Conservation (phyloP, 2,113 vertebrate genomes). For the Acrocephalus kingi region DNA sequence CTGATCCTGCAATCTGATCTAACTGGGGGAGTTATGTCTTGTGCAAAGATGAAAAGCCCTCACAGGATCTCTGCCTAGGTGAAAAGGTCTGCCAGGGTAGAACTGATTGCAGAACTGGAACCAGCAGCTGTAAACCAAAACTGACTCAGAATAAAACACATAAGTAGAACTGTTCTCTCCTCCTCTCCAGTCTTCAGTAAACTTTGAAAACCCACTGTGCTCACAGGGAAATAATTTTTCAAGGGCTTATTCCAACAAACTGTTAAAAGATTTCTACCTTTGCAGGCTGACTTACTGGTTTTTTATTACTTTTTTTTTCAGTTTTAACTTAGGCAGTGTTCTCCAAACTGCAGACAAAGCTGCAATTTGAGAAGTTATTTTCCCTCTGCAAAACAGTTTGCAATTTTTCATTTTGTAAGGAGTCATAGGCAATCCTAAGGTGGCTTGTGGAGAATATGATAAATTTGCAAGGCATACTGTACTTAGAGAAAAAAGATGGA, state of each 20-base stretch:
- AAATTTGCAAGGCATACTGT: constrained; percentile 56
- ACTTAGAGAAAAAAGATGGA: constrained; percentile 65
- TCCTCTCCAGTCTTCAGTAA: not conserved
- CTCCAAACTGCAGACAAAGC: constrained; percentile 23
- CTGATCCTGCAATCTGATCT: constrained; percentile 53
- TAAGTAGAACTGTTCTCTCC: not conserved
- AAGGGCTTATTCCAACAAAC: constrained; percentile 24
- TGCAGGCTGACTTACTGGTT: not conserved
- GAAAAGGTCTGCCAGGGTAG: constrained; percentile 26
- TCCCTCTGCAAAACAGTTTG: constrained; percentile 47
- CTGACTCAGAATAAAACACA: not conserved
- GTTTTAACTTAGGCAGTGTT: constrained; percentile 37
- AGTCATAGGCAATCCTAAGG: constrained; percentile 14
- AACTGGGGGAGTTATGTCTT: not conserved
- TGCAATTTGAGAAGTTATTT: constrained; percentile 60
- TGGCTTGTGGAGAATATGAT: constrained; percentile 42
- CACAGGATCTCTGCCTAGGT: constrained; percentile 21
- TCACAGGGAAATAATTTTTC: constrained; percentile 40
- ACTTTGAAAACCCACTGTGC: not conserved
- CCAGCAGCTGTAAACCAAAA: constrained; percentile 7
- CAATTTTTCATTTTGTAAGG: constrained; percentile 30
- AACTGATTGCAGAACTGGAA: constrained; percentile 15
- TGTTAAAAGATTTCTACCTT: not conserved
- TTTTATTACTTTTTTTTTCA: not conserved
- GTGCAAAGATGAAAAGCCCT: constrained; percentile 35